These are phyloP conservation scores for Empidonax traillii DNA, from an alignment of 2,113 vertebrate genomes.

Conservation along the genomic window DNA sequence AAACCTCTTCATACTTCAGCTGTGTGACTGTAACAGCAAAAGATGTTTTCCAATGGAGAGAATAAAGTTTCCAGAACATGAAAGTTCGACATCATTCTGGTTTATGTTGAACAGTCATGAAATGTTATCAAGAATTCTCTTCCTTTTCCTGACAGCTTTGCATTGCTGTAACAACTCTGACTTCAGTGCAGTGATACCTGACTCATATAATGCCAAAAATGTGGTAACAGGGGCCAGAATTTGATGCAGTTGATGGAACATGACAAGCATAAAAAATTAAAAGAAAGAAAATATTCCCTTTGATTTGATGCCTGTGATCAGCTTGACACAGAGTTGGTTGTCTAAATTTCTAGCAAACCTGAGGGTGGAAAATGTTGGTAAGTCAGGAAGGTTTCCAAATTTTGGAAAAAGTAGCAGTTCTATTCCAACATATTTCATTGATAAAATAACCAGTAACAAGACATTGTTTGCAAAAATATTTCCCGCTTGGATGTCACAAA, in stretches of 20 bases:
- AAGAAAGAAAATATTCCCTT: background rate
- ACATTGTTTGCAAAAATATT: background rate
- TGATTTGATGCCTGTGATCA: background rate
- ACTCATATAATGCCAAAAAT: rapidly evolving
- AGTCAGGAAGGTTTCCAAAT: background rate
- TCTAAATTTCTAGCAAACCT: background rate
- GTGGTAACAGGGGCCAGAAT: background rate
- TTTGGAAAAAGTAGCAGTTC: background rate
- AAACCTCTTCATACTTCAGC: background rate
- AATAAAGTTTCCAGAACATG: background rate
- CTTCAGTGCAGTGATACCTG: background rate
- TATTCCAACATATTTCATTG: background rate
- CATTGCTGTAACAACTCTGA: background rate
- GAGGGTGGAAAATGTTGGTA: background rate
- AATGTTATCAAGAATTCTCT: background rate
- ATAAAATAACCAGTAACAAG: background rate
- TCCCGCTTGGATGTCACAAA: background rate
- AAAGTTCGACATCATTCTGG: background rate
- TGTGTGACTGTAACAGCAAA: background rate
- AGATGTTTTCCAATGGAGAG: background rate
- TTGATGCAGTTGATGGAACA: background rate
- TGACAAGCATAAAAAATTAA: background rate
- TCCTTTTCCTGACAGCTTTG: background rate
- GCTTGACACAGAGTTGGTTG: background rate
- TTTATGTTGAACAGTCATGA: background rate